A percentile compares a stretch with the other conserved stretches of the same genome.
These are phyloP conservation scores for Bubalus kerabau DNA, from an alignment of 2,113 vertebrate genomes.

Conservation along the genomic window DNA sequence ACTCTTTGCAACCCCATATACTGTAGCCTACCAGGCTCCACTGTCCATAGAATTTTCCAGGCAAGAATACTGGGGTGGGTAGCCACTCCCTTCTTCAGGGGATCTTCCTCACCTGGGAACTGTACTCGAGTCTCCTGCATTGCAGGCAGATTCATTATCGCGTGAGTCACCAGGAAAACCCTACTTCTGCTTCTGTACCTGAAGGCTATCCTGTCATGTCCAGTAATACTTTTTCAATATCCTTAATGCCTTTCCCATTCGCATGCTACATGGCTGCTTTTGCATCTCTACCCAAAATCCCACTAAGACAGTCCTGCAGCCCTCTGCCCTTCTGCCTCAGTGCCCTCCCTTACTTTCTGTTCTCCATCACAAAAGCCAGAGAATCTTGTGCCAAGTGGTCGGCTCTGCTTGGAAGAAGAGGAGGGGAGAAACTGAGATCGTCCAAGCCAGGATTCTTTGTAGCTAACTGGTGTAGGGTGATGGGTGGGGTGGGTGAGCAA, in stretches of 20 bases:
- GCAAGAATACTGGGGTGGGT: not conserved
- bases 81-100: not conserved
- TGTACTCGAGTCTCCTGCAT: not conserved
- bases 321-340: not conserved
- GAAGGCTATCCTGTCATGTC: not conserved
- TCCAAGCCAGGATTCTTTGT: not conserved
- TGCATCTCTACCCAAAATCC: not conserved
- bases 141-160: not conserved
- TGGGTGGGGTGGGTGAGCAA: rapidly evolving
- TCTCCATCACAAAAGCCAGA: not conserved
- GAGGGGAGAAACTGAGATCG: not conserved
- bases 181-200: not conserved
- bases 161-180: not conserved
- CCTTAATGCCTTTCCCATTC: not conserved
- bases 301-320: not conserved
- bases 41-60: not conserved
- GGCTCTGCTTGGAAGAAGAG: not conserved
- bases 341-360: not conserved
- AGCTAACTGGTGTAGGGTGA: not conserved
- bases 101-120: not conserved
- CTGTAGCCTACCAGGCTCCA: not conserved
- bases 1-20: not conserved
- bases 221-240: not conserved
- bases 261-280: not conserved
- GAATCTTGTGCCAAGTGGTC: not conserved